phyloP scores from a whole-genome alignment of 1,140 invertebrate genomes.

The Ridgeia piscesae region DNA sequence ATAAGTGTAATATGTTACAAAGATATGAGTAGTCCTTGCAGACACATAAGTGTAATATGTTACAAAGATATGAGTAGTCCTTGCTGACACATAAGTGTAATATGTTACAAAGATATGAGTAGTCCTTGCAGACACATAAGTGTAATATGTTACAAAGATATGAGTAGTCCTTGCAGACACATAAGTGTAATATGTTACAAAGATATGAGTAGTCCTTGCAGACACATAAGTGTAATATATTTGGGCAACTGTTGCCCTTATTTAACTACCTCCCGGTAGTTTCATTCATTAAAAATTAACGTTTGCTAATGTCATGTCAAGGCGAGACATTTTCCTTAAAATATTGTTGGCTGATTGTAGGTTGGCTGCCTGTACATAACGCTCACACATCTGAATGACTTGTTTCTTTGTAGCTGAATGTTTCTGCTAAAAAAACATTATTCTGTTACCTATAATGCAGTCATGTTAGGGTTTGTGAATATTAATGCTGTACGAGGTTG shows the following conservation, averaged over 20 bases:
- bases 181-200: slow-evolving; percentile 99
- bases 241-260: neutral
- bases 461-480: too few relatives aligned
- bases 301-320: too few relatives aligned
- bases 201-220: slow-evolving; percentile 95
- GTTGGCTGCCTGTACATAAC: too few relatives aligned
- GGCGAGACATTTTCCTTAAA: too few relatives aligned
- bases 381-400: neutral
- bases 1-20: slow-evolving; percentile 99
- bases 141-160: neutral
- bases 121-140: slow-evolving; percentile 81
- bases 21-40: slow-evolving; percentile 95
- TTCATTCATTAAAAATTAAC: too few relatives aligned
- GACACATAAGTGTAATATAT: slow-evolving; percentile 63
- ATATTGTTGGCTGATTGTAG: too few relatives aligned
- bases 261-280: too few relatives aligned
- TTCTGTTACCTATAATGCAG: neutral
- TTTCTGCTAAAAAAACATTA: neutral
- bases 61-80: too few relatives aligned
- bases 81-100: too few relatives aligned
- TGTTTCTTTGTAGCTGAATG: neutral
- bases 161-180: too few relatives aligned
- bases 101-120: slow-evolving; percentile 99
- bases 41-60: slow-evolving; percentile 63
- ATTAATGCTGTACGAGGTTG: too few relatives aligned